phyloP scores from a whole-genome alignment of 2,797 vertebrate genomes.

The Brachyalestes nurse region DNA sequence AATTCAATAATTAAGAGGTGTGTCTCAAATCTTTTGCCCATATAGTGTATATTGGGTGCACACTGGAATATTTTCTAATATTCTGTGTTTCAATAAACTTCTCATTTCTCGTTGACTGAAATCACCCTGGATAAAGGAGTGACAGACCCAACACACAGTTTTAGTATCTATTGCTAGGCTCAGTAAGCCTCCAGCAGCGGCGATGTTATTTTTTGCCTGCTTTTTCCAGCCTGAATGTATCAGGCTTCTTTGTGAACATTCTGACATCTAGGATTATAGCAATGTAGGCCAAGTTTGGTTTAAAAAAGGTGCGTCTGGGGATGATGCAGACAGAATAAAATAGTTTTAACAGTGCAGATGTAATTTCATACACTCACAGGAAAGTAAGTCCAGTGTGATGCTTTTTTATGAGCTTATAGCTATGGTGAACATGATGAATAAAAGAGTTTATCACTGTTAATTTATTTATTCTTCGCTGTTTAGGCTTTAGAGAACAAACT shows the following conservation, averaged over 20 bases:
- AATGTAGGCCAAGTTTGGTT: neutral
- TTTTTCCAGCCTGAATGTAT: neutral
- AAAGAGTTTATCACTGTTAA: neutral
- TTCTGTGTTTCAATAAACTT: too few relatives aligned
- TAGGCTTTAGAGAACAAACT: too few relatives aligned
- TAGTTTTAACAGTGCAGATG: neutral
- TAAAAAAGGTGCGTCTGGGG: neutral
- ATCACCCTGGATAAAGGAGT: too few relatives aligned
- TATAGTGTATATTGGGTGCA: too few relatives aligned
- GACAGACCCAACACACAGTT: neutral
- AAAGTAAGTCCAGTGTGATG: neutral
- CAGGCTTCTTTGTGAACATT: slow-evolving; percentile 1
- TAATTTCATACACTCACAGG: neutral
- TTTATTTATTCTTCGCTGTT: neutral
- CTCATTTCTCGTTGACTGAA: too few relatives aligned
- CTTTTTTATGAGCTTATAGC: neutral
- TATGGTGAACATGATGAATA: neutral
- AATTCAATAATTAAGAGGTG: too few relatives aligned
- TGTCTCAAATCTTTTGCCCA: too few relatives aligned
- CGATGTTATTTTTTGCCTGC: neutral
- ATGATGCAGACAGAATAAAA: neutral
- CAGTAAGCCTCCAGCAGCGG: neutral
- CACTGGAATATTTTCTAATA: too few relatives aligned
- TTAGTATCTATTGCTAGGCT: slow-evolving; percentile 1
- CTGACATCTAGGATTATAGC: neutral